phyloP scores from a whole-genome alignment of 1,140 invertebrate species.

The Sitophilus oryzae region DNA sequence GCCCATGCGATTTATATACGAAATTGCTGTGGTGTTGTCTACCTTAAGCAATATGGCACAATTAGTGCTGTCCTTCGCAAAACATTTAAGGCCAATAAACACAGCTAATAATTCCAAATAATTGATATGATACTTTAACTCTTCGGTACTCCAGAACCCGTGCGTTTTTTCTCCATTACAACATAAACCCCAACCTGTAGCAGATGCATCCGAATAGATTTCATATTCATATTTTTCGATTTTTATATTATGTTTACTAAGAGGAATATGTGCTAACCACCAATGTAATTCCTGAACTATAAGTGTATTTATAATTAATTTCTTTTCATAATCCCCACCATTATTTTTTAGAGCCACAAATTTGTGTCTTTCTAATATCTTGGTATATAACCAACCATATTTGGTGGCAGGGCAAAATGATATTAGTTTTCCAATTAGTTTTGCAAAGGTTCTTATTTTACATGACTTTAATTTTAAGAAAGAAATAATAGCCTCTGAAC shows the following conservation, averaged over 20 bases:
- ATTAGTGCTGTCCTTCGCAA: conserved; percentile 20
- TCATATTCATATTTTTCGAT: not conserved
- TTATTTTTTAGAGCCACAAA: not conserved
- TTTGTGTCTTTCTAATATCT: not conserved
- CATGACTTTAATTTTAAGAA: too few relatives aligned
- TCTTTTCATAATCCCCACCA: not conserved
- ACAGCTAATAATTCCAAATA: conserved; percentile 28
- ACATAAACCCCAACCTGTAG: conserved; percentile 30
- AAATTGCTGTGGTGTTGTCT: conserved; percentile 43
- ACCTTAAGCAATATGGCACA: conserved; percentile 18
- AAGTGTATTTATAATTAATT: not conserved
- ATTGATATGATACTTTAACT: conserved; percentile 30
- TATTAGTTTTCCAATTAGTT: too few relatives aligned
- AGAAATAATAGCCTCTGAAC: too few relatives aligned
- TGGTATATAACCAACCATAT: not conserved
- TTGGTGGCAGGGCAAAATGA: not conserved
- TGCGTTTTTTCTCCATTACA: conserved; percentile 20
- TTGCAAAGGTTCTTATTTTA: too few relatives aligned
- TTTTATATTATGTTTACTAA: not conserved
- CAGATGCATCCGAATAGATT: conserved; percentile 34
- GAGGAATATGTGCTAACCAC: not conserved
- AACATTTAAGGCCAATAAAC: conserved; percentile 29
- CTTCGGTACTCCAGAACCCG: conserved; percentile 27
- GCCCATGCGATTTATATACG: conserved; percentile 38
- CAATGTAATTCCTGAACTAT: not conserved